Base-by-base conservation (phyloP, 2,797 vertebrate species). In the Huso huso region DNA sequence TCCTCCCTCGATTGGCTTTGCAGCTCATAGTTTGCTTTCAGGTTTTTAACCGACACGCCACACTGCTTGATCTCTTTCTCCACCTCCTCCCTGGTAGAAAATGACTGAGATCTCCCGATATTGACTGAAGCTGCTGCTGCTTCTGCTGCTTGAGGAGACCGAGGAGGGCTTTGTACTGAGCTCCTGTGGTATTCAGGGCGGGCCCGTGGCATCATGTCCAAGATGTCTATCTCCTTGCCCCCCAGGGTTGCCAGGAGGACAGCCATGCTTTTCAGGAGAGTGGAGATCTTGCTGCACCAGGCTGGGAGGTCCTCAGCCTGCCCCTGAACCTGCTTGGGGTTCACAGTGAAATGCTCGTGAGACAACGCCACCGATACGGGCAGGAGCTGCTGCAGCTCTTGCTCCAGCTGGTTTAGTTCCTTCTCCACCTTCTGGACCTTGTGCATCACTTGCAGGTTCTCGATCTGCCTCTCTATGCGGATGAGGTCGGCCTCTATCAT, bases 381-480 rank as follows among this genome's bases (percentile, higher is more conserved):
- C 12, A 93, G 74, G 13, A 97, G 89, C 62, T 91, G 92, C 61
- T 85, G 90, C 71, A 95, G 84, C 81, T 97, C 89, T 62, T 80
- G 86, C 76, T 96, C 93, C 62, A 90, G 84, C 72, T 89, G 86
- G 72, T 89, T 87, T 68, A 92, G 79, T 74, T 90, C 91, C 48
- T 84, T 93, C 83, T 93, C 93, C 4, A 94, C 92, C 62, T 86
- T 90, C 61, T 92, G 92, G 4, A 88, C 92, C 76, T 95, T 92
- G 79, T 93, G 93, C 91, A 97, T 89, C 65, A 98, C 94, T 76
- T 93, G 95, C 66, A 98, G 89, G 79, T 95, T 97, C 79, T 97
- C 94, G 63, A 97, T 95, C 80, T 94, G 95, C 88, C 89, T 92
- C 80, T 98, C 96, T 73, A 98, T 92, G 69, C 85, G 88, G 71